Evolutionary conservation across 2,113 vertebrate genomes (phyloP).

Genomic region (Rattus norvegicus): DNA sequence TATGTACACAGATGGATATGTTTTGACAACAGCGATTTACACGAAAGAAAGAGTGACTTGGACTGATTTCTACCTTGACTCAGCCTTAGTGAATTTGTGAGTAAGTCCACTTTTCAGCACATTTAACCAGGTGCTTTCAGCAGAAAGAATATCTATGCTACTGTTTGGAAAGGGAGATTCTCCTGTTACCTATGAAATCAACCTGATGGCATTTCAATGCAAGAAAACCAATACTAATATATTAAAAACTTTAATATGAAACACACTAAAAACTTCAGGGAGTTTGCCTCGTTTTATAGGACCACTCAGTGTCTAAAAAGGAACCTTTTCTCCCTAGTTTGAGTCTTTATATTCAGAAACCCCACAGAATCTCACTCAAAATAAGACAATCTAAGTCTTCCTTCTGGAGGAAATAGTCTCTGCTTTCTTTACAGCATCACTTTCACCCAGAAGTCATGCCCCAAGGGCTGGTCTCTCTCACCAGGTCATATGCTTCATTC

Average conservation of each 20-base stretch:
- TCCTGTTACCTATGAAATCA: slow-evolving; percentile 52
- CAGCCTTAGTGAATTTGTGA: neutral
- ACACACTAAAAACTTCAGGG: neutral
- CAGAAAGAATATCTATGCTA: slow-evolving; percentile 21
- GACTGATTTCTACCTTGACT: neutral
- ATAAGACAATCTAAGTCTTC: neutral
- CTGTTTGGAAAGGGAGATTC: slow-evolving; percentile 32
- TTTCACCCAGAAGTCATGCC: rapidly evolving
- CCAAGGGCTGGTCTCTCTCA: neutral
- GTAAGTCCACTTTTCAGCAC: slow-evolving; percentile 46
- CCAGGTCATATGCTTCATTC: neutral
- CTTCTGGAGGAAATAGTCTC: neutral
- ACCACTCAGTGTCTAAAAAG: neutral
- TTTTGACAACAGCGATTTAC: neutral
- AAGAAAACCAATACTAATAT: slow-evolving; percentile 24
- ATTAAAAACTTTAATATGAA: neutral
- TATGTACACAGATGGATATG: slow-evolving; percentile 4
- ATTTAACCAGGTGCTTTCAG: slow-evolving; percentile 19
- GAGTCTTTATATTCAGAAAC: neutral
- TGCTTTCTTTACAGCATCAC: neutral
- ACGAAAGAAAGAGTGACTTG: slow-evolving; percentile 46
- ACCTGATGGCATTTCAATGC: neutral
- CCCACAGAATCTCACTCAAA: neutral
- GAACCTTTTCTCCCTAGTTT: neutral
- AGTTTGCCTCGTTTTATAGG: neutral